Percentiles rank a stretch among this genome's conserved stretches.
Conservation (phyloP, 2,888 invertebrate species). For the Strigamia maritima region DNA sequence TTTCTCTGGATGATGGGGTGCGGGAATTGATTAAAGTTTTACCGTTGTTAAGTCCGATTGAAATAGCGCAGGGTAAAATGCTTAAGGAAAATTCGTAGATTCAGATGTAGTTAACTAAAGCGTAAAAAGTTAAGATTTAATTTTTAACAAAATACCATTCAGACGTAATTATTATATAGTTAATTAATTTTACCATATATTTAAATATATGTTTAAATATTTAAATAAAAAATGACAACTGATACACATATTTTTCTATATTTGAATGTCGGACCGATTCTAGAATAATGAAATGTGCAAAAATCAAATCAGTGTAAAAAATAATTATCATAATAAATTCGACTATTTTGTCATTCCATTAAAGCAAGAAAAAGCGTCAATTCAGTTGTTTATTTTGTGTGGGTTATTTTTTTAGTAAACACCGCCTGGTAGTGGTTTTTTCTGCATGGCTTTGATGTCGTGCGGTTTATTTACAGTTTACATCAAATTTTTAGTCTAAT, state of each 20-base stretch:
- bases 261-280: background rate
- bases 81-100: slow-evolving; percentile 34
- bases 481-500: too few relatives aligned
- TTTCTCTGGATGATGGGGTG: slow-evolving; percentile 50
- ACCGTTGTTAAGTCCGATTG: slow-evolving; percentile 46
- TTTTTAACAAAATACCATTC: background rate
- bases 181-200: background rate
- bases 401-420: background rate
- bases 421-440: background rate
- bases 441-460: background rate
- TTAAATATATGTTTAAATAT: background rate
- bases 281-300: background rate
- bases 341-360: background rate
- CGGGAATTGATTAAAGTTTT: slow-evolving; percentile 49
- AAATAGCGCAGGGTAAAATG: slow-evolving; percentile 44
- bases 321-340: background rate
- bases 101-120: background rate
- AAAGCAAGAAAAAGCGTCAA: background rate
- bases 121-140: slow-evolving; percentile 2
- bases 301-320: slow-evolving; percentile 21
- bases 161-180: background rate
- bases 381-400: background rate
- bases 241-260: background rate
- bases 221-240: background rate
- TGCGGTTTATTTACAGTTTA: background rate